Conservation (phyloP, 2,113 vertebrate species). For the Numida meleagris region DNA sequence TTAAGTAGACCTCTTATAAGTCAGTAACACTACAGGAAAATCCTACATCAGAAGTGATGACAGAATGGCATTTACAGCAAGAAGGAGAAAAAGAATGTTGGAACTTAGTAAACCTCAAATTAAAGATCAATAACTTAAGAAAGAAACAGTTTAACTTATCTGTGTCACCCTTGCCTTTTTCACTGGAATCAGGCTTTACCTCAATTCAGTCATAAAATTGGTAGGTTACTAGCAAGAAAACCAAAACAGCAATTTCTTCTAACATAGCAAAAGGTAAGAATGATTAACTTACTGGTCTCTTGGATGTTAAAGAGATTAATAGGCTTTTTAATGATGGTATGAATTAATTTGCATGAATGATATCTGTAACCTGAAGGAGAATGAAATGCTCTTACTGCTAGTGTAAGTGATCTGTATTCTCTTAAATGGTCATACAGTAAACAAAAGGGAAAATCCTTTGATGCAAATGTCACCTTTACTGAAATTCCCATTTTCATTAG, state of each 20-base stretch:
- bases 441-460: constrained; percentile 46
- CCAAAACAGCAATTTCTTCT: not conserved
- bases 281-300: constrained; percentile 17
- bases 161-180: not conserved
- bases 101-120: not conserved
- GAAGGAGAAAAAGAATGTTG: not conserved
- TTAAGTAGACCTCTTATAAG: not conserved
- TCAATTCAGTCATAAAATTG: not conserved
- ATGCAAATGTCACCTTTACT: constrained; percentile 68
- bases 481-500: constrained; percentile 57
- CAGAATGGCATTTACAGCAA: not conserved
- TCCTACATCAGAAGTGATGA: not conserved
- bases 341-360: constrained; percentile 60
- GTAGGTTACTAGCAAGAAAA: constrained; percentile 37
- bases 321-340: constrained; percentile 10
- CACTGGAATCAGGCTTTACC: constrained; percentile 6
- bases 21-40: not conserved
- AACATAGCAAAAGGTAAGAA: constrained; percentile 41
- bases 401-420: constrained; percentile 36
- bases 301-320: constrained; percentile 62
- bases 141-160: not conserved
- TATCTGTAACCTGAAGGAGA: constrained; percentile 38
- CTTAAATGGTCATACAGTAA: constrained; percentile 47
- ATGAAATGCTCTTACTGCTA: constrained; percentile 35
- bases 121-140: constrained; percentile 22